These are phyloP conservation scores for Campoletis sonorensis DNA, from an alignment of 1,140 invertebrate genomes.

Conservation along the genomic window DNA sequence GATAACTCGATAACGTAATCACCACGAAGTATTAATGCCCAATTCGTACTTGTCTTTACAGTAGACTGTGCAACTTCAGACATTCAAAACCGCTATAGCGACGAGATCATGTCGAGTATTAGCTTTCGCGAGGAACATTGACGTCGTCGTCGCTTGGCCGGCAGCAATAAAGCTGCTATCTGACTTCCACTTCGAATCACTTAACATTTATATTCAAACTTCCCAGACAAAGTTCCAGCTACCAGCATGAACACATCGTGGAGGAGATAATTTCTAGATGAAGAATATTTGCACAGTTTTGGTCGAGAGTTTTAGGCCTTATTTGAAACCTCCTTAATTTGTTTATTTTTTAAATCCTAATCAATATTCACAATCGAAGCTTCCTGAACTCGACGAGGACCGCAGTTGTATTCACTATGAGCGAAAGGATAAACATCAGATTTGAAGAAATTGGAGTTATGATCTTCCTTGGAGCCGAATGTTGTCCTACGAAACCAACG, in stretches of 20 bases:
- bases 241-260: neutral
- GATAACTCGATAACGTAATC: no score
- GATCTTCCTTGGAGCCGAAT: no score
- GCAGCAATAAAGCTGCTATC: slow-evolving; percentile 39
- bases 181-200: slow-evolving; percentile 46
- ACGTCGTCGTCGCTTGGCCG: neutral
- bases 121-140: neutral
- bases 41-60: neutral
- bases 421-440: no score
- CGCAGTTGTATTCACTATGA: no score
- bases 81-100: neutral
- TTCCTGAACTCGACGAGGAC: no score
- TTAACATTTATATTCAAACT: slow-evolving; percentile 43
- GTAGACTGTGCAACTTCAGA: neutral
- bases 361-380: no score
- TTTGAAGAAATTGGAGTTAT: no score
- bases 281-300: neutral
- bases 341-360: no score
- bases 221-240: slow-evolving; percentile 28
- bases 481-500: no score
- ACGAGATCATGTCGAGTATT: slow-evolving; percentile 20
- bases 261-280: neutral
- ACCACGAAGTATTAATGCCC: neutral
- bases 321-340: no score
- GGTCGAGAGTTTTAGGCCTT: neutral